A percentile compares a stretch with the other conserved stretches of the same genome.
These are phyloP conservation scores for Leptopilina clavipes DNA, from an alignment of 1,140 invertebrate genomes.

Conservation along the genomic window DNA sequence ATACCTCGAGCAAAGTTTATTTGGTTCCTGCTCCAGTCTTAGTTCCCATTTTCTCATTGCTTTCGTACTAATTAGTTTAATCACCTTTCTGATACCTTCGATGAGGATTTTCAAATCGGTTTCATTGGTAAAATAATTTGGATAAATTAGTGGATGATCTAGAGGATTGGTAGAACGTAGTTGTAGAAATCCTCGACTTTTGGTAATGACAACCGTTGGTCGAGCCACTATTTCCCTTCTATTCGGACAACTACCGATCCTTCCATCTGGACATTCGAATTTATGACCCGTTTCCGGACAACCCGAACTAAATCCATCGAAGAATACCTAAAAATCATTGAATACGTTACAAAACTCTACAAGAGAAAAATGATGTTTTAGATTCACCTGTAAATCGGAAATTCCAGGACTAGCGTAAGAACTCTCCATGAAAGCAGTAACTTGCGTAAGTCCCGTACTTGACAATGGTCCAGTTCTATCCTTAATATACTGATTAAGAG, in stretches of 20 bases:
- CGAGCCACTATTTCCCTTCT: constrained; percentile 65
- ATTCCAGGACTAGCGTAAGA: constrained; percentile 59
- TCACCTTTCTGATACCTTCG: constrained; percentile 71
- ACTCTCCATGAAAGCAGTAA: constrained; percentile 70
- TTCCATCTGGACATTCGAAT: constrained; percentile 65
- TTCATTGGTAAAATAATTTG: constrained; percentile 77
- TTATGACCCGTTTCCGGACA: constrained; percentile 66
- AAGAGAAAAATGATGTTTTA: too few species aligned
- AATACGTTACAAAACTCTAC: background rate
- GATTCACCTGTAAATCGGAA: constrained; percentile 54
- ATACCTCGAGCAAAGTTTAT: constrained; percentile 64
- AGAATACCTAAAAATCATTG: constrained; percentile 63
- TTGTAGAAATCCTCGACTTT: constrained; percentile 64
- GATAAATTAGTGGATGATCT: constrained; percentile 81
- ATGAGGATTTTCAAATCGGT: constrained; percentile 74
- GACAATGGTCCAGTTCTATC: constrained; percentile 70
- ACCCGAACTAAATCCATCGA: constrained; percentile 69
- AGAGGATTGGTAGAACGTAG: constrained; percentile 76
- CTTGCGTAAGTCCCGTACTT: constrained; percentile 74
- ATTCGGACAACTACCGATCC: constrained; percentile 54
- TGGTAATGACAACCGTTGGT: constrained; percentile 63
- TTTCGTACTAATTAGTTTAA: constrained; percentile 65
- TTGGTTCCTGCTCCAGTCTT: constrained; percentile 65
- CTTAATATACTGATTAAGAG: constrained; percentile 67
- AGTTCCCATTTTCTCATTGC: constrained; percentile 74